Base-by-base conservation (phyloP, 2,113 vertebrate species). In the Regulus satrapa region DNA sequence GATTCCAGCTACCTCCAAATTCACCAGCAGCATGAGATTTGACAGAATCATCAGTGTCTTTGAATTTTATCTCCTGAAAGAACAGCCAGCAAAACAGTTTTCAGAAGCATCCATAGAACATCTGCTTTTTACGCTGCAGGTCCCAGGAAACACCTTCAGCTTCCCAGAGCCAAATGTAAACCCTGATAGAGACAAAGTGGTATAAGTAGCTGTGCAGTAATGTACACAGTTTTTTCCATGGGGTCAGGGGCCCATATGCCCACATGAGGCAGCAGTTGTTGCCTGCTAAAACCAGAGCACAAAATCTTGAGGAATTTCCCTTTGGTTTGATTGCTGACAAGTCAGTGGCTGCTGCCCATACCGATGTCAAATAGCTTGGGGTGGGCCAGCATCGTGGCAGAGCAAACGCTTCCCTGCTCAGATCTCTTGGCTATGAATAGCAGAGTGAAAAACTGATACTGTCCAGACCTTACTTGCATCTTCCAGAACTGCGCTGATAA, bases 321-420 rank as follows among this genome's bases (percentile, higher is more conserved):
- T 73, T 79, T 54, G 38, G 34, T 77, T 92, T 91, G 63, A 28
- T 52, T 62, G 51, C 76, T 81, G 80, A 86, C 4, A 1, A 29
- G n/a, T 74, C 4, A 2, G 38, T 0, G 11, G 32, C 72, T 91
- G 56, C 73, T 81, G 55, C 61, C 80, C 34, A 5, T 86, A 41
- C 10, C 0, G 0, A 20, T 20, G 36, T 67, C 61, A 81, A 13
- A 51, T 11, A 49, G 68, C 64, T 91, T 1, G 14, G 48, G 25
- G 15, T 59, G 72, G 40, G 21, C 28, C 71, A 0, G 3, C 0
- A 1, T 28, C 0, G 0, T n/a, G 5, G 9, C 31, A 23, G 20
- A 88, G 26, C 18, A 41, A 63, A 29, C 2, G 0, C 26, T 66
- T 76, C 34, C 18, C 24, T 18, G 13, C 40, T 88, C 38, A n/a